Evolutionary conservation across 1,140 invertebrate genomes (phyloP).

Genomic region (Trypoxylus dichotomus): DNA sequence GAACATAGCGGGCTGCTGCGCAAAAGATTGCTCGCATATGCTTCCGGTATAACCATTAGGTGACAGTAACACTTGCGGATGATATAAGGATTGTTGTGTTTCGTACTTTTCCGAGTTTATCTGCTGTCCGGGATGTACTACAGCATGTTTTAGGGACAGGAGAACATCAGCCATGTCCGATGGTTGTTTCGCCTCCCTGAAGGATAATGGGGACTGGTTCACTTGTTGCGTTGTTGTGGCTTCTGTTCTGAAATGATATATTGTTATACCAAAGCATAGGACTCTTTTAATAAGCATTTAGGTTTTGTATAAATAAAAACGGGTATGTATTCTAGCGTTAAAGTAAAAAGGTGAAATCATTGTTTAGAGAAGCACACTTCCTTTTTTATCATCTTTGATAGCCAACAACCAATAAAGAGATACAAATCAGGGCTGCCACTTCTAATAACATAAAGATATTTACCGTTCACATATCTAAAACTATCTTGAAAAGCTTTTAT

Average conservation of each 20-base stretch:
- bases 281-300: neutral
- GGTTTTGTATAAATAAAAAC: neutral
- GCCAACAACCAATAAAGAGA: too few species aligned
- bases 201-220: constrained; percentile 42
- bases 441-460: too few species aligned
- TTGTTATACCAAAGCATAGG: neutral
- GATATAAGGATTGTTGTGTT: constrained; percentile 46
- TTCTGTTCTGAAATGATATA: constrained; percentile 44
- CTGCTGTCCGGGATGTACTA: constrained; percentile 72
- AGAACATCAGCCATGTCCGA: constrained; percentile 79
- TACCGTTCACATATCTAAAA: too few species aligned
- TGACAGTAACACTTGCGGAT: constrained; percentile 48
- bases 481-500: too few species aligned
- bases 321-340: too few species aligned
- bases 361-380: too few species aligned
- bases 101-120: constrained; percentile 42
- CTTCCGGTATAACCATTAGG: constrained; percentile 42
- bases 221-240: constrained; percentile 29
- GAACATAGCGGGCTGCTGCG: constrained; percentile 64
- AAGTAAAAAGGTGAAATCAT: too few species aligned
- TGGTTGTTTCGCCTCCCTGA: constrained; percentile 44
- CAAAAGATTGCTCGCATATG: constrained; percentile 49
- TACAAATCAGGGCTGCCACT: too few species aligned
- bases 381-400: too few species aligned
- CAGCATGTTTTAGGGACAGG: constrained; percentile 82